Percentiles rank a stretch among this genome's conserved stretches.
Evolutionary conservation across 1,140 invertebrate genomes (phyloP).

Genomic region (Telenomus remus): DNA sequence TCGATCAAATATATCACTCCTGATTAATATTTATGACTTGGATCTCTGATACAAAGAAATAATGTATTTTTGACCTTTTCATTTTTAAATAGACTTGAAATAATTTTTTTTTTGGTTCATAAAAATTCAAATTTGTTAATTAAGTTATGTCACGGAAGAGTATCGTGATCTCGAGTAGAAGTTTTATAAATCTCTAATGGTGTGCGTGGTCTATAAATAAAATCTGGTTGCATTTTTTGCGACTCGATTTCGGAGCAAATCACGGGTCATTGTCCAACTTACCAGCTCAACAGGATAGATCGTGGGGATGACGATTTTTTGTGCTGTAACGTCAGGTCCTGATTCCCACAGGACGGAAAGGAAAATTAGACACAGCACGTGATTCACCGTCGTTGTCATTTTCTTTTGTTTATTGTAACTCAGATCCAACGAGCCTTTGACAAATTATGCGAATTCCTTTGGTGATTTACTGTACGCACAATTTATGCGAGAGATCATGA

Average conservation of each 20-base stretch:
- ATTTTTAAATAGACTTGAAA: too few relatives aligned
- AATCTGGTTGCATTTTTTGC: slow-evolving; percentile 20
- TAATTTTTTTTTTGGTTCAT: too few relatives aligned
- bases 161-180: too few relatives aligned
- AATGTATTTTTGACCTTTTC: too few relatives aligned
- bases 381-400: slow-evolving; percentile 23
- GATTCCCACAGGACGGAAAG: slow-evolving; percentile 20
- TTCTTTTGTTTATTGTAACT: slow-evolving; percentile 27
- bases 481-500: not conserved
- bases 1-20: too few relatives aligned
- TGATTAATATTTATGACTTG: too few relatives aligned
- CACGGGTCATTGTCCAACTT: slow-evolving; percentile 36
- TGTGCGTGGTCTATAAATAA: slow-evolving; percentile 9
- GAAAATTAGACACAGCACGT: slow-evolving; percentile 22
- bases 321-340: slow-evolving; percentile 8
- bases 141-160: too few relatives aligned
- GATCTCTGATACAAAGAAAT: too few relatives aligned
- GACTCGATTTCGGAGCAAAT: not conserved
- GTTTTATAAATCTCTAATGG: too few relatives aligned
- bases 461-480: not conserved
- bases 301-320: slow-evolving; percentile 36
- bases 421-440: slow-evolving; percentile 10
- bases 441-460: slow-evolving; percentile 27
- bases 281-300: slow-evolving; percentile 41
- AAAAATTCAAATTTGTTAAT: too few relatives aligned